These are phyloP conservation scores for Zygogramma bicolorata DNA, from an alignment of 2,888 invertebrate genomes.

Conservation along the genomic window DNA sequence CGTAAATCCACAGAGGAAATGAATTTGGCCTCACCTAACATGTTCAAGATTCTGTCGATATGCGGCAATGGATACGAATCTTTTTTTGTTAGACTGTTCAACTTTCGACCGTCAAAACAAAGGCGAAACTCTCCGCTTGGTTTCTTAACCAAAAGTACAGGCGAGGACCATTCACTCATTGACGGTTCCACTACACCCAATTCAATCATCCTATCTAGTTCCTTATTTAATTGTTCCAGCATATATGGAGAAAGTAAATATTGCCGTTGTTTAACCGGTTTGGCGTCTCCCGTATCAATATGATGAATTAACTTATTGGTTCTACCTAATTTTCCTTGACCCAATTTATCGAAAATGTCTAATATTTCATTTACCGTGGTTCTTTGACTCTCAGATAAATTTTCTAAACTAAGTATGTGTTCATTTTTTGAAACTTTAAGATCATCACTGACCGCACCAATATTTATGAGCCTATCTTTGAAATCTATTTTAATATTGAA, in stretches of 20 bases:
- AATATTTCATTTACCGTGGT: not conserved
- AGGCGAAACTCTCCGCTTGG: conserved; percentile 16
- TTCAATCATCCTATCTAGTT: conserved; percentile 26
- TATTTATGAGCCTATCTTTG: not conserved
- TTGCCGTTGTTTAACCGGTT: conserved; percentile 20
- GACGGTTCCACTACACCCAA: conserved; percentile 23
- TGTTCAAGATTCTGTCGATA: conserved; percentile 30
- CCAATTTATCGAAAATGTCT: not conserved
- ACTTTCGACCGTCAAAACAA: conserved; percentile 31
- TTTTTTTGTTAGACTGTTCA: conserved; percentile 29
- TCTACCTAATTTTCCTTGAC: conserved; percentile 17
- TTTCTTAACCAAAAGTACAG: conserved; percentile 28
- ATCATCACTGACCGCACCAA: not conserved
- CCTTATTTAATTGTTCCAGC: conserved; percentile 20
- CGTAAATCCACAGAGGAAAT: conserved; percentile 31
- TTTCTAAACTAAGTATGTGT: not conserved
- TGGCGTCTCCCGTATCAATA: conserved; percentile 21
- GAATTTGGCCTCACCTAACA: conserved; percentile 25
- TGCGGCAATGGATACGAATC: conserved; percentile 23
- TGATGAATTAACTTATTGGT: conserved; percentile 20
- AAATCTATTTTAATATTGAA: conserved; percentile 25
- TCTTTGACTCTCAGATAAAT: not conserved
- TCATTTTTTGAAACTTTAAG: not conserved
- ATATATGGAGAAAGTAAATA: conserved; percentile 29
- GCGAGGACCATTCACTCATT: conserved; percentile 17